Evolutionary conservation across 2,797 vertebrate species (phyloP).

Genomic region (Chloroceryle inda): DNA sequence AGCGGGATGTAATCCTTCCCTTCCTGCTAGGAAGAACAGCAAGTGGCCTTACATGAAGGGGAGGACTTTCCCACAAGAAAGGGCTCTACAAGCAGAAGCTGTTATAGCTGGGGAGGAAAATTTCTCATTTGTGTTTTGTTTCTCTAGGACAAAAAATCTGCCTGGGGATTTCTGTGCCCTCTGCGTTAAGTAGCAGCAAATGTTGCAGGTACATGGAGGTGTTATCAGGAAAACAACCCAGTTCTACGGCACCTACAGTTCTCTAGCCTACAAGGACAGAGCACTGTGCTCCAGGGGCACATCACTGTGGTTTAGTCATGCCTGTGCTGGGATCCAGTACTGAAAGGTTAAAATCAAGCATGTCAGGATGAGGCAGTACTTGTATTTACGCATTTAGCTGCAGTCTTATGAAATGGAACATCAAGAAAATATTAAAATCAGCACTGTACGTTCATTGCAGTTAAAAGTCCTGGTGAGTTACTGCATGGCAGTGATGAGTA

Average conservation of each 20-base stretch:
- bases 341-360: constrained; percentile 1
- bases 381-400: background rate
- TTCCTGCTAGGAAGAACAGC: constrained; percentile 80
- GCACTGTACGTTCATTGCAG: background rate
- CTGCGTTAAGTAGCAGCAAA: background rate
- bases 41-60: constrained; percentile 27
- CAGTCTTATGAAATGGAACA: background rate
- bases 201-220: background rate
- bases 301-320: background rate
- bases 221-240: background rate
- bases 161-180: background rate
- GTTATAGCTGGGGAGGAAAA: background rate
- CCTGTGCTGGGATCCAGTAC: background rate
- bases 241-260: background rate
- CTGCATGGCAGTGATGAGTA: constrained; percentile 8
- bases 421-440: background rate
- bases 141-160: background rate
- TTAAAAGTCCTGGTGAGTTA: constrained; percentile 7
- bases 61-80: background rate
- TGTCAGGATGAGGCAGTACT: background rate
- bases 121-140: background rate
- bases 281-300: background rate
- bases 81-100: background rate
- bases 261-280: background rate
- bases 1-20: constrained; percentile 88